These are phyloP conservation scores for Volucella inflata DNA, from an alignment of 2,888 invertebrate genomes.

Conservation along the genomic window DNA sequence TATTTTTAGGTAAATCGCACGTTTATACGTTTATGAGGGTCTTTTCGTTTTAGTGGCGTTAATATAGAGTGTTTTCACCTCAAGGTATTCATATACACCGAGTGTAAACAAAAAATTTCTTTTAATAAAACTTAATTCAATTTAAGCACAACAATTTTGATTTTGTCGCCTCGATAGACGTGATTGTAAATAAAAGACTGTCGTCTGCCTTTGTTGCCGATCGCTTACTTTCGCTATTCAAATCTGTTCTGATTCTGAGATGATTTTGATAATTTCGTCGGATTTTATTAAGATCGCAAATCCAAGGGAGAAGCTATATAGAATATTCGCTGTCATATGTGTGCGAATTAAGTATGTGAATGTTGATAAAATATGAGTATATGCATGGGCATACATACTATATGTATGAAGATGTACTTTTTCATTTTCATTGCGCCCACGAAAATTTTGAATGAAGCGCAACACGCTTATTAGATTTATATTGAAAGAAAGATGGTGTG, in stretches of 20 bases:
- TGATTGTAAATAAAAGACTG: not conserved
- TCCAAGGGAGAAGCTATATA: not conserved
- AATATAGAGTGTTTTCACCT: constrained; percentile 6
- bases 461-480: not conserved
- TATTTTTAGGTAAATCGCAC: constrained; percentile 16
- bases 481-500: not conserved
- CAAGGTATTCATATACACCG: not conserved
- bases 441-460: not conserved
- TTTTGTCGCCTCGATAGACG: constrained; percentile 21
- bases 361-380: constrained; percentile 33
- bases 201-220: constrained; percentile 1
- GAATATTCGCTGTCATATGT: not conserved
- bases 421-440: not conserved
- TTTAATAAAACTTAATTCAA: constrained; percentile 12
- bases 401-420: too few relatives aligned
- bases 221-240: constrained; percentile 39
- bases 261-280: constrained; percentile 49
- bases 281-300: constrained; percentile 53
- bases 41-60: not conserved
- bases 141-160: constrained; percentile 18
- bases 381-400: constrained; percentile 13
- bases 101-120: constrained; percentile 35
- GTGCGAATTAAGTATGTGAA: constrained; percentile 21
- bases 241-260: constrained; percentile 68
- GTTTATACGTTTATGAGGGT: not conserved